Base-by-base conservation (phyloP, 2,888 invertebrate species). In the Apodemia duryi region DNA sequence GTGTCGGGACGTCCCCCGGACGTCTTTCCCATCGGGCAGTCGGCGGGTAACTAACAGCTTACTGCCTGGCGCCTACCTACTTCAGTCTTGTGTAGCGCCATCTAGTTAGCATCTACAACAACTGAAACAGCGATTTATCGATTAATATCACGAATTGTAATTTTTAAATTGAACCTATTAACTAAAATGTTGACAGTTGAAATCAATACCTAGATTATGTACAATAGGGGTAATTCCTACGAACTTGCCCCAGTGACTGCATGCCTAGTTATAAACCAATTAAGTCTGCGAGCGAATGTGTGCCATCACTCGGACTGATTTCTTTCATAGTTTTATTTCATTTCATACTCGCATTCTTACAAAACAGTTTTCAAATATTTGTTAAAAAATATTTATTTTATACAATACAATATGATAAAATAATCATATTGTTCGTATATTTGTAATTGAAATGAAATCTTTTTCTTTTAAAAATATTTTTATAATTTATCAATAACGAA, bases 1-100 rank as follows among this genome's bases (percentile, higher is more conserved):
- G 82, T 79, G 78, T 89, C 84, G 74, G 83, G 80, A 64, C 90
- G 85, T 69, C 91, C 90, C 69, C 88, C 89, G 67, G 91, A 91
- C 77, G 91, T 90, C 86, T 91, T 91, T 78, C 91, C 91, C 91
- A 91, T 91, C 81, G 83, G 85, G 79, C 75, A 78, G 75, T 76
- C 76, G 78, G 76, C 76, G 75, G 73, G 74, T 79, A 75, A 77
- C 82, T 78, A 74, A 69, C 74, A 69, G 74, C 75, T 74, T 76
- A 74, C 75, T 57, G 57, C 57, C 57, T 28, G 57, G 57, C 78
- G 74, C 72, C 74, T 78, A 75, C 74, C 76, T 78, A 74, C 78
- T 38, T 61, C 79, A 71, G 71, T 74, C 71, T 73, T 70, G 67
- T 69, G 69, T 68, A 69, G 73, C 77, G 79, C 76, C 79, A 84